These are phyloP conservation scores for Steinernema hermaphroditum DNA, from an alignment of 2,888 invertebrate species.

Conservation along the genomic window DNA sequence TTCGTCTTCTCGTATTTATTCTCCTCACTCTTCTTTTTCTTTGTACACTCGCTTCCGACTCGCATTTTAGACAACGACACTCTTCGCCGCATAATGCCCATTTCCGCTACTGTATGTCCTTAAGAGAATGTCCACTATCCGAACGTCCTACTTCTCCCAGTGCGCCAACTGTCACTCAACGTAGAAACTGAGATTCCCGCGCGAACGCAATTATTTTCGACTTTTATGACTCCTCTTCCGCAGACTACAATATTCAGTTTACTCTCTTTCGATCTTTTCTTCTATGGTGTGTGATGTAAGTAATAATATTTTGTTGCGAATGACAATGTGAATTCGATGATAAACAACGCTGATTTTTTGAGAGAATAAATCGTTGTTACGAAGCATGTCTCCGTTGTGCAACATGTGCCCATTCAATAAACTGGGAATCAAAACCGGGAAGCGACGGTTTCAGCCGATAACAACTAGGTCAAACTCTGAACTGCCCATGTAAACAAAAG, in stretches of 20 bases:
- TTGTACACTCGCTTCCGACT: neutral
- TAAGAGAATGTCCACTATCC: neutral
- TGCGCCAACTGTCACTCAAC: neutral
- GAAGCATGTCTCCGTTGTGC: neutral
- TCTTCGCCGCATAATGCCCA: neutral
- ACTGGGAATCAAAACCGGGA: too few relatives aligned
- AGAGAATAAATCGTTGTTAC: slow-evolving; percentile 23
- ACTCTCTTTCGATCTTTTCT: neutral
- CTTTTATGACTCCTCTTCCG: neutral
- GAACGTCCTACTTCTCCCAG: neutral
- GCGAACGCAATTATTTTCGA: neutral
- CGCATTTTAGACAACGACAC: slow-evolving; percentile 6
- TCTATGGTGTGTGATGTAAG: slow-evolving; percentile 21
- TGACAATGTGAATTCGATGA: slow-evolving; percentile 14
- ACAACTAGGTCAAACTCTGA: too few relatives aligned
- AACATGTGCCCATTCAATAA: too few relatives aligned
- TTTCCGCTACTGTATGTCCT: neutral
- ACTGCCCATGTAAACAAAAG: too few relatives aligned
- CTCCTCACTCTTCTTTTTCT: neutral
- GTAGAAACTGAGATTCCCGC: slow-evolving; percentile 3
- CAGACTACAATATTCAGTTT: neutral
- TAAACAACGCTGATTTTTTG: slow-evolving; percentile 6
- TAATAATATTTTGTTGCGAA: slow-evolving; percentile 26
- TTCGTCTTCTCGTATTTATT: slow-evolving; percentile 9
- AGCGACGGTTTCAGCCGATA: too few relatives aligned